Percentiles rank a stretch among this genome's conserved stretches.
These are phyloP conservation scores for Anneissia japonica DNA, from an alignment of 35 echinoderm and acorn worm species.

Conservation along the genomic window DNA sequence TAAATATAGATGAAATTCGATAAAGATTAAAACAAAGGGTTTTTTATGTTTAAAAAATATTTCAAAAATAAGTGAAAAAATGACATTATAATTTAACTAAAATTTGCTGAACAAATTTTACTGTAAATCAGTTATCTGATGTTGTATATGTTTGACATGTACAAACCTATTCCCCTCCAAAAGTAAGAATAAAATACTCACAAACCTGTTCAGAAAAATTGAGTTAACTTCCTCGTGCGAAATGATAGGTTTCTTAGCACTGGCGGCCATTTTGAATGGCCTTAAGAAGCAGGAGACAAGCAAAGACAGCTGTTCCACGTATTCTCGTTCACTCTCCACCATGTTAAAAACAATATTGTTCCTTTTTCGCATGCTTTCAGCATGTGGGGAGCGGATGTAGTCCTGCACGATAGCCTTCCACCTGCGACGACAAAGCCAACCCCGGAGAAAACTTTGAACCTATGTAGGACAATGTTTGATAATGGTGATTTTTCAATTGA, in stretches of 20 bases:
- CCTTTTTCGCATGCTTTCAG: conserved; percentile 95
- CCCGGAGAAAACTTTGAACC: conserved; percentile 98
- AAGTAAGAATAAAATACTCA: too few relatives aligned
- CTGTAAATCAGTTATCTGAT: too few relatives aligned
- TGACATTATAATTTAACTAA: too few relatives aligned
- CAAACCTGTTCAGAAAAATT: conserved; percentile 95
- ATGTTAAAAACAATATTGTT: conserved; percentile 97
- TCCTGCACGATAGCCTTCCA: conserved; percentile 99
- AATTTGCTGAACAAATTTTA: too few relatives aligned
- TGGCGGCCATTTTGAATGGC: conserved; percentile 98
- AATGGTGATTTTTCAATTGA: too few relatives aligned
- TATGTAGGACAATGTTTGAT: too few relatives aligned
- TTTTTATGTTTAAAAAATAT: too few relatives aligned
- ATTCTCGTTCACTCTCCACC: conserved; percentile 95
- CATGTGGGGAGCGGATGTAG: conserved; percentile 93
- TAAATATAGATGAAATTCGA: too few relatives aligned
- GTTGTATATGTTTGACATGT: too few relatives aligned
- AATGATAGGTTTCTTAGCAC: conserved; percentile 94
- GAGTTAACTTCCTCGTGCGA: conserved; percentile 98
- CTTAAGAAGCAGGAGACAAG: conserved; percentile 88
- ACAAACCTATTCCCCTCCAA: too few relatives aligned
- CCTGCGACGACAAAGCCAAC: conserved; percentile 80
- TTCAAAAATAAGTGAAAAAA: too few relatives aligned
- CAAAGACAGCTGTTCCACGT: conserved; percentile 92
- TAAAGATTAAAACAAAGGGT: too few relatives aligned